These are phyloP conservation scores for Hybognathus amarus DNA, from an alignment of 2,797 vertebrate genomes.

Conservation along the genomic window DNA sequence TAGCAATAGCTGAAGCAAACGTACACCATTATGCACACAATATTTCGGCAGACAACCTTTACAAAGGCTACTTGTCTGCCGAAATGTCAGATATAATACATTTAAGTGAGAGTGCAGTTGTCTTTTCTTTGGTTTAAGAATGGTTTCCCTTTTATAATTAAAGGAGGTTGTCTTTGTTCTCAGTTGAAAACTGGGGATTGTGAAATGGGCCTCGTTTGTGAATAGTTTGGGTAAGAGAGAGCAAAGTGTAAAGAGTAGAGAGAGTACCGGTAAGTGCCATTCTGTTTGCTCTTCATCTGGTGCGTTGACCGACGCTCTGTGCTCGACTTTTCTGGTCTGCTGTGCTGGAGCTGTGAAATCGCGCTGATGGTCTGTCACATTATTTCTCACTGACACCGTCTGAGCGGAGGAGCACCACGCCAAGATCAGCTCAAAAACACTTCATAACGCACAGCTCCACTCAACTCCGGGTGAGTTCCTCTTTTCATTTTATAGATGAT, in stretches of 20 bases:
- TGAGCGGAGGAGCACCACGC: constrained; percentile 63
- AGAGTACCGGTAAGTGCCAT: neutral
- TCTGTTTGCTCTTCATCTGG: neutral
- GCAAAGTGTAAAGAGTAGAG: too few species aligned
- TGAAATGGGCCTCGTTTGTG: neutral
- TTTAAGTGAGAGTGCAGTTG: neutral
- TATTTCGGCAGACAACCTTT: neutral
- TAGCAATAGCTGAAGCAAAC: neutral
- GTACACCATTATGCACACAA: neutral
- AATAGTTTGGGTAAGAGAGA: neutral
- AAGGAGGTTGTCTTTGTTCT: neutral
- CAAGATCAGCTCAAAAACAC: constrained; percentile 71
- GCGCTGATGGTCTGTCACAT: constrained; percentile 82
- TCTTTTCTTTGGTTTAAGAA: neutral
- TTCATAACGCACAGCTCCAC: constrained; percentile 58
- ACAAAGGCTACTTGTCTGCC: neutral
- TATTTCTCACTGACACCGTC: constrained; percentile 79
- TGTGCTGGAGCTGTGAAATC: constrained; percentile 63
- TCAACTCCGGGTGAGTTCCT: constrained; percentile 43
- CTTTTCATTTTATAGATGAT: neutral
- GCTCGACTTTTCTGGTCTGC: constrained; percentile 66
- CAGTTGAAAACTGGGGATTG: neutral
- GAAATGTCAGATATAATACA: neutral
- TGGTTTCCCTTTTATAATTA: neutral
- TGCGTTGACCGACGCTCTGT: constrained; percentile 45